A percentile compares a stretch with the other conserved stretches of the same genome.
Evolutionary conservation across 2,888 invertebrate species (phyloP).

Genomic region (Aphrophora alni): DNA sequence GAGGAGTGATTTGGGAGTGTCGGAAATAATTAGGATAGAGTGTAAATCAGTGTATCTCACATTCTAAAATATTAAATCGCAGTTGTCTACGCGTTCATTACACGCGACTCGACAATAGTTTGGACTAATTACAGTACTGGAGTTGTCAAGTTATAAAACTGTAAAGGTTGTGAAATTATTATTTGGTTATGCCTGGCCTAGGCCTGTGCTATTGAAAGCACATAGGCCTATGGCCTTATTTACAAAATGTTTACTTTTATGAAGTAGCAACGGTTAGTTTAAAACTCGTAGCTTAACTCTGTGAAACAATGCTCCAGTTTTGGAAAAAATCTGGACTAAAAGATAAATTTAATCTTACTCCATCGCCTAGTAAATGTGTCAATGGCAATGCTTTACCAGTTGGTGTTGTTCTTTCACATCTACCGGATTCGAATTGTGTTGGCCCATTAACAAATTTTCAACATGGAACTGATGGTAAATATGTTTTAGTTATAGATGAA

Average conservation of each 20-base stretch:
- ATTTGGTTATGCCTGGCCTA: background rate
- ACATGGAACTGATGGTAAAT: conserved; percentile 17
- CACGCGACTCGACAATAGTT: background rate
- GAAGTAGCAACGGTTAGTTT: background rate
- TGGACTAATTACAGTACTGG: background rate
- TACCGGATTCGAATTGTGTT: conserved; percentile 32
- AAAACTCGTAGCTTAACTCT: background rate
- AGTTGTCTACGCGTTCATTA: background rate
- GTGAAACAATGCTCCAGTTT: background rate
- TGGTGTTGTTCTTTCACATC: conserved; percentile 28
- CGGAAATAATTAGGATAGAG: background rate
- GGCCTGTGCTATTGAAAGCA: background rate
- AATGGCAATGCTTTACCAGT: conserved; percentile 38
- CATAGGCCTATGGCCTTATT: background rate
- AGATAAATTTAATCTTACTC: background rate
- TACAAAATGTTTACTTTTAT: background rate
- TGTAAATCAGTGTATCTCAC: no score
- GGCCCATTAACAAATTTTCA: conserved; percentile 43
- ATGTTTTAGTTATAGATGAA: no score
- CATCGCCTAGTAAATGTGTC: conserved; percentile 37
- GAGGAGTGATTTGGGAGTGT: background rate
- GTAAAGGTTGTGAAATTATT: background rate
- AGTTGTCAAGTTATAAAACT: background rate
- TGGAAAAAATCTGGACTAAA: background rate
- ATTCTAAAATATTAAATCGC: background rate